These are phyloP conservation scores for Staurois parvus DNA, from an alignment of 2,797 vertebrate genomes.

Conservation along the genomic window DNA sequence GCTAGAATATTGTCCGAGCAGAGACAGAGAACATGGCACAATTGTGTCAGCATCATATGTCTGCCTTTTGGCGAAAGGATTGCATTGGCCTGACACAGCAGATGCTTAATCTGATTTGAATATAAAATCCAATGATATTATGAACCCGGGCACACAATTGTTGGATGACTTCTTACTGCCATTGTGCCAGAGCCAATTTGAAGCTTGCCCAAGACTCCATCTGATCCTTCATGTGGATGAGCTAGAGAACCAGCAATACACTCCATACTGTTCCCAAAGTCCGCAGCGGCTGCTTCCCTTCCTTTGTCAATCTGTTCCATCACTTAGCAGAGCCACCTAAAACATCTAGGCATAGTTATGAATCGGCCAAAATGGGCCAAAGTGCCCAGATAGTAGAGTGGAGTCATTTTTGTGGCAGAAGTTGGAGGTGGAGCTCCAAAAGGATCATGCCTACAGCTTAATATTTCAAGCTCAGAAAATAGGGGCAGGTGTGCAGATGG, in stretches of 20 bases:
- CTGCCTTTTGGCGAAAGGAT: slow-evolving; percentile 4
- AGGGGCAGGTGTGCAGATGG: no score
- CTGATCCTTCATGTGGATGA: neutral
- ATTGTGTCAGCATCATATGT: neutral
- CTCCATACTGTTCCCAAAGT: slow-evolving; percentile 18
- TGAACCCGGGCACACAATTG: slow-evolving; percentile 42
- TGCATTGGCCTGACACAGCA: slow-evolving; percentile 56
- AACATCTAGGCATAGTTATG: neutral
- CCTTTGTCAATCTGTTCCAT: slow-evolving; percentile 31
- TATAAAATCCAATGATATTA: slow-evolving; percentile 40
- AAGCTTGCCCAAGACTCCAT: neutral
- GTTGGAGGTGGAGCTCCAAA: no score
- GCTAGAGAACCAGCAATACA: neutral
- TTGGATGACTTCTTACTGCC: slow-evolving; percentile 22
- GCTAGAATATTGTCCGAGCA: neutral
- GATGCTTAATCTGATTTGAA: slow-evolving; percentile 60
- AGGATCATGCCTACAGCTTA: no score
- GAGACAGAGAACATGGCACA: neutral
- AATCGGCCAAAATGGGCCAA: neutral
- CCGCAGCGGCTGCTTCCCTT: neutral
- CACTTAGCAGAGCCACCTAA: slow-evolving; percentile 11
- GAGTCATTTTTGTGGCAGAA: neutral
- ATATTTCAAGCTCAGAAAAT: no score
- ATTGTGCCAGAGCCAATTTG: slow-evolving; percentile 52
- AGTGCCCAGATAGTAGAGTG: neutral